A percentile compares a stretch with the other conserved stretches of the same genome.
Evolutionary conservation across 2,797 vertebrate genomes (phyloP).

Genomic region (Ptychobarbus kaznakovi): DNA sequence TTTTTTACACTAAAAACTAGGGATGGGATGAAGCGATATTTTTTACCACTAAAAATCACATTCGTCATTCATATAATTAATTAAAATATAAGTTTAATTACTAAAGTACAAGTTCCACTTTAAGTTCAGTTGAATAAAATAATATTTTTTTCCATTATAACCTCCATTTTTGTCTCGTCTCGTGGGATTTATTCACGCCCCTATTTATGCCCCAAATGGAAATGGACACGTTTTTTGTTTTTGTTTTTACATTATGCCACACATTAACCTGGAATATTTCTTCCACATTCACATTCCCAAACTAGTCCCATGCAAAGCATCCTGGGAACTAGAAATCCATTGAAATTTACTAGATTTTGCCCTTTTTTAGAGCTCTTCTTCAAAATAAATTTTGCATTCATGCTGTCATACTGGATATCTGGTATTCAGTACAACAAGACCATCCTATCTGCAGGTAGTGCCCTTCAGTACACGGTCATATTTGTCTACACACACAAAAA

Average conservation of each 20-base stretch:
- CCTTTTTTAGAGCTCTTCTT: background rate
- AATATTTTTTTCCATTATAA: too few relatives aligned
- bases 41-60: too few relatives aligned
- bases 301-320: background rate
- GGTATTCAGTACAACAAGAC: background rate
- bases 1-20: background rate
- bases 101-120: too few relatives aligned
- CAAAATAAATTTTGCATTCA: background rate
- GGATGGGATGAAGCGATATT: too few relatives aligned
- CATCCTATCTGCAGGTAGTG: background rate
- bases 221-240: background rate
- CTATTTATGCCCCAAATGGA: background rate
- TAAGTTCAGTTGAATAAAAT: too few relatives aligned
- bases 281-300: background rate
- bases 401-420: background rate
- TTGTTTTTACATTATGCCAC: background rate
- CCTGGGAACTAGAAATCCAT: background rate
- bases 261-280: background rate
- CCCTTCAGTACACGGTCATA: constrained; percentile 10
- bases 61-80: too few relatives aligned
- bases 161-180: too few relatives aligned
- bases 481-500: background rate
- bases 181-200: background rate
- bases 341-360: background rate
- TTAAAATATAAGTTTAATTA: too few relatives aligned